These are phyloP conservation scores for Spondyliosoma cantharus DNA, from an alignment of 2,797 vertebrate species.

Conservation along the genomic window DNA sequence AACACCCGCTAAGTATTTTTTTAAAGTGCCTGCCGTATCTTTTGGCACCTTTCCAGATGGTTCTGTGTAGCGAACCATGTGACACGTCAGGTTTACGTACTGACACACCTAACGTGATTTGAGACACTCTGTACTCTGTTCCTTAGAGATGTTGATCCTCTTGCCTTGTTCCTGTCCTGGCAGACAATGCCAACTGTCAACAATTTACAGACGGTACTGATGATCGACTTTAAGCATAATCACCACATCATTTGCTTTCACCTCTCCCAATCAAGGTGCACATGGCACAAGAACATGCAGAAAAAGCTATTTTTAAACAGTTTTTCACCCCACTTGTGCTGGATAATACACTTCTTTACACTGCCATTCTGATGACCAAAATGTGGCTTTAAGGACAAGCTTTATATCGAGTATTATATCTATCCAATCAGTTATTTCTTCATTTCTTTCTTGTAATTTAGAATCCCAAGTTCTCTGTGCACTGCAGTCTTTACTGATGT, in stretches of 20 bases:
- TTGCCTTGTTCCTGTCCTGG: neutral
- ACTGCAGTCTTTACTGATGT: neutral
- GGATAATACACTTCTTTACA: neutral
- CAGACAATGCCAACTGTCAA: neutral
- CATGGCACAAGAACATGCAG: neutral
- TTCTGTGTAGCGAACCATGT: too few species aligned
- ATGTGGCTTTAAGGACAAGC: neutral
- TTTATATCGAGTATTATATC: neutral
- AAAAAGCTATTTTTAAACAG: neutral
- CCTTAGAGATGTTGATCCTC: neutral
- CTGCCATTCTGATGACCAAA: neutral
- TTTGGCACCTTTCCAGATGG: too few species aligned
- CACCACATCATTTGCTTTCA: neutral
- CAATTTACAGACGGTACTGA: neutral
- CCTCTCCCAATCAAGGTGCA: neutral
- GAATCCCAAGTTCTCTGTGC: neutral
- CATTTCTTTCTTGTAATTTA: neutral
- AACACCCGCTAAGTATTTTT: too few species aligned
- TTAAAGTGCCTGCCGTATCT: too few species aligned
- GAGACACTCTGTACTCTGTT: neutral
- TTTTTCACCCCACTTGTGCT: neutral
- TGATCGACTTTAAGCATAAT: neutral
- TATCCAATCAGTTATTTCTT: neutral
- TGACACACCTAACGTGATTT: neutral
- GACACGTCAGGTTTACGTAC: neutral